Base-by-base conservation (phyloP, 2,888 invertebrate species). In the Ectobius pallidus region DNA sequence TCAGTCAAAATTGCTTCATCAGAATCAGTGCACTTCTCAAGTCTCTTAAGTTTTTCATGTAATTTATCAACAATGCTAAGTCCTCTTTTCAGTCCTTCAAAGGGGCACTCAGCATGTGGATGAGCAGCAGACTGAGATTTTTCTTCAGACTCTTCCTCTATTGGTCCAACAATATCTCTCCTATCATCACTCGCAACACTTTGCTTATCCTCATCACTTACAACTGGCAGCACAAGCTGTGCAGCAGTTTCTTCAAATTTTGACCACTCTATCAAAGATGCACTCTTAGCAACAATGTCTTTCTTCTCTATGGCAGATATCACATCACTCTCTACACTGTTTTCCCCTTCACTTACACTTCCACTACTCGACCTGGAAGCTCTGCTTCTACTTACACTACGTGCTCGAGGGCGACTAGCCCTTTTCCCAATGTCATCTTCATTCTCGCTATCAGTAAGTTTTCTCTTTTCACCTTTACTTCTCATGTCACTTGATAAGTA, bases 71-170 rank as follows among this genome's bases (percentile, higher is more conserved):
- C 70, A 34, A 74, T 71, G 1, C 63, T 58, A 1, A n/a, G 52
- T 52, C 55, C 46, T n/a, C 81, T 78, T 77, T 81, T 81, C 75
- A 79, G 79, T 49, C 79, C 78, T 75, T 82, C 81, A 9, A 78
- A 77, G 32, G 80, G n/a, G n/a, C n/a, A 34, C 11, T 34, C 11
- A 7, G 34, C 6, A 34, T 7, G 6, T 6, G 34, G 6, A 34
- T 34, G 7, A 34, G 11, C 25, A 34, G 71, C 72, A 62, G 7
- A 49, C 46, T n/a, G n/a, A n/a, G n/a, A n/a, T n/a, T 72, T 58
- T 27, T 34, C 30, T 14, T 71, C 63, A 55, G 3, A 32, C 55
- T 67, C 63, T 30, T 16, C 68, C 30, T 62, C 14, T 16, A 6
- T 65, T 9, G 75, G 72, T 70, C 74, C 76, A 16, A 76, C 75